phyloP scores from a whole-genome alignment of 35 echinoderm and acorn worm species.

The Apostichopus japonicus region DNA sequence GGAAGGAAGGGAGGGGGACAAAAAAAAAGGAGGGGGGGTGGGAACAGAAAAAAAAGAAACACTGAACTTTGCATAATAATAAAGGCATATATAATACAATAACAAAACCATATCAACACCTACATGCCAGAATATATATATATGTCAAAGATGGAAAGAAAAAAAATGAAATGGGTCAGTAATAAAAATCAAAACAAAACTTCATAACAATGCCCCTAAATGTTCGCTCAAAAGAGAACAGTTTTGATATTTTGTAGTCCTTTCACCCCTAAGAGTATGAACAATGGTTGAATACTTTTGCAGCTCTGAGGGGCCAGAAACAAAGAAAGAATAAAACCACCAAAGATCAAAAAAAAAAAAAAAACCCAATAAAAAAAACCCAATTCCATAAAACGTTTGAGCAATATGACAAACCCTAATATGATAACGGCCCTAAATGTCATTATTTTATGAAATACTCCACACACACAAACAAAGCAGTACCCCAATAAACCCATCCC shows the following conservation, averaged over 20 bases:
- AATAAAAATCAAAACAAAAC: background rate
- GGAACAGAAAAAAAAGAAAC: background rate
- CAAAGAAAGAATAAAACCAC: background rate
- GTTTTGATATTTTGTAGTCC: background rate
- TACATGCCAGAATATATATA: conserved; percentile 26
- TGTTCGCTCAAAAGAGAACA: background rate
- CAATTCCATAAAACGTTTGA: no score
- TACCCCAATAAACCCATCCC: no score
- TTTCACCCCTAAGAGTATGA: background rate
- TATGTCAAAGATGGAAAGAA: background rate
- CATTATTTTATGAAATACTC: no score
- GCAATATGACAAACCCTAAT: no score
- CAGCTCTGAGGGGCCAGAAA: background rate
- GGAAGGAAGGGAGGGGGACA: no score
- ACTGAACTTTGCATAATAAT: conserved; percentile 40
- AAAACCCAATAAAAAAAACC: no score
- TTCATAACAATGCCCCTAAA: background rate
- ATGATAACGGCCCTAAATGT: no score
- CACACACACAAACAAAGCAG: no score
- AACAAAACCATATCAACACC: conserved; percentile 18
- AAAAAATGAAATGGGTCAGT: background rate
- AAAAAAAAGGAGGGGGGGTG: no score
- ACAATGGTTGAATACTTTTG: background rate
- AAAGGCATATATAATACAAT: conserved; percentile 31
- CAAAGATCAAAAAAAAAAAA: no score